These are phyloP conservation scores for Tyria jacobaeae DNA, from an alignment of 2,888 invertebrate genomes.

Conservation along the genomic window DNA sequence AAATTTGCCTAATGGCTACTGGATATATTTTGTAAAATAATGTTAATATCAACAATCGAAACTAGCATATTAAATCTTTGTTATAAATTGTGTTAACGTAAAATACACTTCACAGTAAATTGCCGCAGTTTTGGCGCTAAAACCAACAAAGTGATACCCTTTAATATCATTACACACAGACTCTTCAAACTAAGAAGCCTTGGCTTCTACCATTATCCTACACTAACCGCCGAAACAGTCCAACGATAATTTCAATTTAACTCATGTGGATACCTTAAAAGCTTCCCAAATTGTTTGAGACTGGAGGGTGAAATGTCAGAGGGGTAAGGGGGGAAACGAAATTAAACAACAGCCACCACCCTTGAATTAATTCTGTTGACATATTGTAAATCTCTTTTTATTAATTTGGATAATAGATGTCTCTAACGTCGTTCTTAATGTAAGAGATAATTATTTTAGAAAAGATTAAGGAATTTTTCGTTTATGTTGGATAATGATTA, in stretches of 20 bases:
- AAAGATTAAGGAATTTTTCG: background rate
- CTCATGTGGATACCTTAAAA: conserved; percentile 68
- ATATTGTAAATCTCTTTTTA: conserved; percentile 34
- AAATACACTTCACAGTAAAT: background rate
- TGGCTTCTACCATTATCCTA: conserved; percentile 19
- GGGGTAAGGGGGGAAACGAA: conserved; percentile 38
- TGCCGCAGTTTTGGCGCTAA: background rate
- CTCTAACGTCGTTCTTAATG: conserved; percentile 18
- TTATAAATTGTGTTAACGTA: background rate
- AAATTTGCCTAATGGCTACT: too few relatives aligned
- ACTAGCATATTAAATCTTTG: background rate
- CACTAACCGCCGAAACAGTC: conserved; percentile 22
- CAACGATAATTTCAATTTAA: conserved; percentile 59
- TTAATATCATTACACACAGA: conserved; percentile 14
- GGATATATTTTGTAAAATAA: too few relatives aligned
- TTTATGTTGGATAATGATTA: too few relatives aligned
- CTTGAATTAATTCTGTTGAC: conserved; percentile 51
- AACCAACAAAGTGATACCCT: background rate
- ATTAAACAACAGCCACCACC: conserved; percentile 54
- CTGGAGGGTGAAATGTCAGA: conserved; percentile 13
- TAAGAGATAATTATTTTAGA: conserved; percentile 8
- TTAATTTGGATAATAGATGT: conserved; percentile 27
- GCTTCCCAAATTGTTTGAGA: conserved; percentile 58
- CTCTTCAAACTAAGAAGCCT: conserved; percentile 9
- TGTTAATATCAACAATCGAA: too few relatives aligned